A percentile compares a stretch with the other conserved stretches of the same genome.
phyloP scores from a whole-genome alignment of 2,113 vertebrate species.

The Hydrolagus affinis region DNA sequence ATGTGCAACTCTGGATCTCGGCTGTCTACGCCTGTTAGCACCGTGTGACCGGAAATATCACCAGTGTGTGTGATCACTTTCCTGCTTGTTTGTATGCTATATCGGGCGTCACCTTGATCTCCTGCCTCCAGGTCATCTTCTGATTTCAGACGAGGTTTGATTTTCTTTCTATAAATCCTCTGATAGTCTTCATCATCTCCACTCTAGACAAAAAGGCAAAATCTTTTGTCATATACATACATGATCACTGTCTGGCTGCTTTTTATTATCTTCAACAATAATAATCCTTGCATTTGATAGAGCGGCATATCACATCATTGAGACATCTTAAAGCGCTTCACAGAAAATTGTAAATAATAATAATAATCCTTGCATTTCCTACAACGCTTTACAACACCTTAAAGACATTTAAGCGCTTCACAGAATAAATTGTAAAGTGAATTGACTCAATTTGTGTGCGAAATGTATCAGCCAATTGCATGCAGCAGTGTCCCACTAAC shows the following conservation, averaged over 20 bases:
- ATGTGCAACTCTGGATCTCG: conserved; percentile 62
- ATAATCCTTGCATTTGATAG: neutral
- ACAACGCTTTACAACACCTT: too few relatives aligned
- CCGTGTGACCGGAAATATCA: conserved; percentile 63
- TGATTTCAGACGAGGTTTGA: conserved; percentile 80
- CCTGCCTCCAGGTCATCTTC: conserved; percentile 63
- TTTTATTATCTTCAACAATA: neutral
- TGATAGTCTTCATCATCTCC: conserved; percentile 84
- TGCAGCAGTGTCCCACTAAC: too few relatives aligned
- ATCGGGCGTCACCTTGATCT: conserved; percentile 52
- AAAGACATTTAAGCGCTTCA: too few relatives aligned
- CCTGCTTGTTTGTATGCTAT: conserved; percentile 54
- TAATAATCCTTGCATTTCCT: too few relatives aligned
- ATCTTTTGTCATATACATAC: neutral
- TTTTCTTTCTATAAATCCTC: conserved; percentile 86
- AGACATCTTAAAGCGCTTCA: too few relatives aligned
- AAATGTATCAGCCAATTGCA: too few relatives aligned
- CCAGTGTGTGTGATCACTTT: conserved; percentile 88
- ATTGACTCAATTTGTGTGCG: too few relatives aligned
- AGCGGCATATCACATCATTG: too few relatives aligned
- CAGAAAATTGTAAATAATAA: too few relatives aligned
- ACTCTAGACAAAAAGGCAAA: conserved; percentile 55
- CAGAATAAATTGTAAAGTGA: too few relatives aligned
- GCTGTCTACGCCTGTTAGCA: conserved; percentile 57
- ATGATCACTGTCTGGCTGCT: neutral